These are phyloP conservation scores for Poecilia latipinna DNA, from an alignment of 2,113 vertebrate genomes.

Conservation along the genomic window DNA sequence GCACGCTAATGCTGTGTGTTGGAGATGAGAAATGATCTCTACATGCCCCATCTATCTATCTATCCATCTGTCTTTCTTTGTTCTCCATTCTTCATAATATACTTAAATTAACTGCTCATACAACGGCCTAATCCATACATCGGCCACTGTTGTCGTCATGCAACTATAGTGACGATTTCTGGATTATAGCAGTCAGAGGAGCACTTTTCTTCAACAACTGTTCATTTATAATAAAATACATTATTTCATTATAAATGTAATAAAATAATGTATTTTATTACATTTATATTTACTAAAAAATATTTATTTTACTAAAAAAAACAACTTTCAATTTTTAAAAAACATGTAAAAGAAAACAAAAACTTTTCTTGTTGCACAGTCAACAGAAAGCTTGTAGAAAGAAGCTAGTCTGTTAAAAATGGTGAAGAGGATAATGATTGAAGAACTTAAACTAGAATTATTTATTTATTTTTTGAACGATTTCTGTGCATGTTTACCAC, in stretches of 20 bases:
- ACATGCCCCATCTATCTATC: slow-evolving; percentile 24
- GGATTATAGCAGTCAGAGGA: neutral
- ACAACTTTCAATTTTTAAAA: neutral
- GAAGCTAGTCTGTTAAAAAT: neutral
- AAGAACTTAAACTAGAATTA: too few relatives aligned
- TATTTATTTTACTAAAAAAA: neutral
- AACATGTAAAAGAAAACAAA: neutral
- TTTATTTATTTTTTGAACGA: too few relatives aligned
- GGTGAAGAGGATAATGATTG: neutral
- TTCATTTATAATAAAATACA: neutral
- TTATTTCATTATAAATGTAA: too few relatives aligned
- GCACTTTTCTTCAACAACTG: neutral
- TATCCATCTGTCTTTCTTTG: slow-evolving; percentile 18
- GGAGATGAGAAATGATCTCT: slow-evolving; percentile 32
- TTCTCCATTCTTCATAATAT: slow-evolving; percentile 24
- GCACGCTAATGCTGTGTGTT: slow-evolving; percentile 7
- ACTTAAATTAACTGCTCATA: neutral
- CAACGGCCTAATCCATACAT: neutral
- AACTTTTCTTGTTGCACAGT: neutral
- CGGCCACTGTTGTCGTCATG: too few relatives aligned
- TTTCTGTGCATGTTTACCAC: neutral
- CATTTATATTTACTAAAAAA: too few relatives aligned
- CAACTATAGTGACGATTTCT: neutral
- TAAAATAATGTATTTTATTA: too few relatives aligned
- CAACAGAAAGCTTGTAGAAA: neutral